Evolutionary conservation across 2,797 vertebrate genomes (phyloP).

Genomic region (Pseudocheirus occidentalis): DNA sequence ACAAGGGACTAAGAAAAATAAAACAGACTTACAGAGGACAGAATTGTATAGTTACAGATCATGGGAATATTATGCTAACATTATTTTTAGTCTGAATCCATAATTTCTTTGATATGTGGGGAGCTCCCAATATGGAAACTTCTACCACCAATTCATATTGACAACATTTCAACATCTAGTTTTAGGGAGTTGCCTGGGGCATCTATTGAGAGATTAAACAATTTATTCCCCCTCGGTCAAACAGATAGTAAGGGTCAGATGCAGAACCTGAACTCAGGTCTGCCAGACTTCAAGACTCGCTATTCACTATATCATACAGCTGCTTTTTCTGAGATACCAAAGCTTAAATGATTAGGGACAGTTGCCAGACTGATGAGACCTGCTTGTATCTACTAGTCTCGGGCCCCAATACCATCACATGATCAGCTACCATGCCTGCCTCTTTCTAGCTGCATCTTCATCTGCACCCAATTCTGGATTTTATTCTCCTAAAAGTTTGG

Average conservation of each 20-base stretch:
- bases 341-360: neutral
- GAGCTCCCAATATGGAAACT: neutral
- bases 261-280: neutral
- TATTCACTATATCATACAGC: neutral
- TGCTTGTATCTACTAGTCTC: neutral
- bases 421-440: neutral
- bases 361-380: neutral
- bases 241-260: neutral
- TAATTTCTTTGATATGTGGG: neutral
- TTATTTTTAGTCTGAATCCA: neutral
- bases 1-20: neutral
- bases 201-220: neutral
- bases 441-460: neutral
- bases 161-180: neutral
- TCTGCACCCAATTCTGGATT: neutral
- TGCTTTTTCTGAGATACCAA: neutral
- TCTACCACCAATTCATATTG: neutral
- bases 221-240: neutral
- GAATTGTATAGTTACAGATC: neutral
- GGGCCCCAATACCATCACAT: neutral
- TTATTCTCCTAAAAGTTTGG: neutral
- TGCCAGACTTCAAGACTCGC: neutral
- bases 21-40: neutral
- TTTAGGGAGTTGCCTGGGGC: neutral
- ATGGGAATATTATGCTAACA: neutral